Base-by-base conservation (phyloP, 2,797 vertebrate genomes). In the Euthynnus affinis region DNA sequence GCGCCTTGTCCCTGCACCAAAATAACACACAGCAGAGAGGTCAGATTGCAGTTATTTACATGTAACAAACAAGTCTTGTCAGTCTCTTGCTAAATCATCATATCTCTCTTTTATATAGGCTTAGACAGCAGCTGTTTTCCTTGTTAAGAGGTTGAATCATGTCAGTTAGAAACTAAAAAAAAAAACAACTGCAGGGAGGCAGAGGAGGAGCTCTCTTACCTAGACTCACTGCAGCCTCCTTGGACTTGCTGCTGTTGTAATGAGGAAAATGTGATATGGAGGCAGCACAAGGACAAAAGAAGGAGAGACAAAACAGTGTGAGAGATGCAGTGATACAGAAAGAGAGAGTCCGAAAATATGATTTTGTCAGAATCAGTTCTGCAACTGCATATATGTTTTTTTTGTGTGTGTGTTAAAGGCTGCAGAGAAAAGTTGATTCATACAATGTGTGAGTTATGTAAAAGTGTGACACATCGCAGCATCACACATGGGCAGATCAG, bases 1-100 rank as follows among this genome's bases (percentile, higher is more conserved):
- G 65, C 95, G 97, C 53, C 96, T 96, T 46, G 94, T 95, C 90
- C 97, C 98, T 98, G 95, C 94, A 95, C 10, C 15, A 34, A 57
- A 92, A 77, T 87, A 87, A 95, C 93, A 97, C 91, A 96, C 32
- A 83, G 84, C 92, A 95, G 88, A 96, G 92, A 92, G 80, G 90
- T 91, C 90, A 80, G 84, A 93, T 93, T 92, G 88, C 6, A 49
- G 44, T 48, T 48, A 93, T 53, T 57, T 32, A n/a, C 15, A 34
- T n/a, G 57, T 23, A 56, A 6, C 15, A 44, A 61, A 59, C 17
- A 53, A 18, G 20, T 56, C 34, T 37, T 34, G n/a, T 53, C 34
- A 42, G 37, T 22, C 20, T 61, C 61, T 53, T 17, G 25, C 34
- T 17, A 44, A 55, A 60, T 69, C 59, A 53, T n/a, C 52, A 65